Evolutionary conservation across 2,888 invertebrate genomes (phyloP).

Genomic region (Aphrophora alni): DNA sequence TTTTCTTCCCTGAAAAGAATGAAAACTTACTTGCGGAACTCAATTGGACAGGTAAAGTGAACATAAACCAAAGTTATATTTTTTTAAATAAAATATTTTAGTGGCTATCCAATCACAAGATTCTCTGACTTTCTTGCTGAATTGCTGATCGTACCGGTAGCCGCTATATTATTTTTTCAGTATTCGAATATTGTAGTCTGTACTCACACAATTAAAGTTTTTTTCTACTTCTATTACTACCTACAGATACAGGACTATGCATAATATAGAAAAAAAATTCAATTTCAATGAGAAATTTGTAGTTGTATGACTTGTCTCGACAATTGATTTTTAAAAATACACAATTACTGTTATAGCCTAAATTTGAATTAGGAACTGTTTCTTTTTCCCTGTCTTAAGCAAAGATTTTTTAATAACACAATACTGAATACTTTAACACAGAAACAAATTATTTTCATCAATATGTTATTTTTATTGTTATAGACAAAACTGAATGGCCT

Average conservation of each 20-base stretch:
- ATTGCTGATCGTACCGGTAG: neutral
- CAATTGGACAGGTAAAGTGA: slow-evolving; percentile 31
- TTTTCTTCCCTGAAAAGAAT: slow-evolving; percentile 40
- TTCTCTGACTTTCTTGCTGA: neutral
- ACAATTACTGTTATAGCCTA: too few relatives aligned
- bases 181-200: too few relatives aligned
- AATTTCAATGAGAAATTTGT: too few relatives aligned
- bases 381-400: too few relatives aligned
- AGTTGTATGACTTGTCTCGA: too few relatives aligned
- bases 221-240: neutral
- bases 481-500: neutral
- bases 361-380: too few relatives aligned
- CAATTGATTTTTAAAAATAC: too few relatives aligned
- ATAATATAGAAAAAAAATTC: too few relatives aligned
- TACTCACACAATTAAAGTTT: neutral
- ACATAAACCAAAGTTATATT: neutral
- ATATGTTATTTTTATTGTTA: neutral
- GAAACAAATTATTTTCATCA: neutral
- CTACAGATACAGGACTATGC: too few relatives aligned
- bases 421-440: too few relatives aligned
- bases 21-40: slow-evolving; percentile 37
- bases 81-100: neutral
- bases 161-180: neutral
- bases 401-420: too few relatives aligned
- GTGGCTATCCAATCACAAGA: too few relatives aligned